These are phyloP conservation scores for Archocentrus centrarchus DNA, from an alignment of 2,113 vertebrate genomes.

Conservation along the genomic window DNA sequence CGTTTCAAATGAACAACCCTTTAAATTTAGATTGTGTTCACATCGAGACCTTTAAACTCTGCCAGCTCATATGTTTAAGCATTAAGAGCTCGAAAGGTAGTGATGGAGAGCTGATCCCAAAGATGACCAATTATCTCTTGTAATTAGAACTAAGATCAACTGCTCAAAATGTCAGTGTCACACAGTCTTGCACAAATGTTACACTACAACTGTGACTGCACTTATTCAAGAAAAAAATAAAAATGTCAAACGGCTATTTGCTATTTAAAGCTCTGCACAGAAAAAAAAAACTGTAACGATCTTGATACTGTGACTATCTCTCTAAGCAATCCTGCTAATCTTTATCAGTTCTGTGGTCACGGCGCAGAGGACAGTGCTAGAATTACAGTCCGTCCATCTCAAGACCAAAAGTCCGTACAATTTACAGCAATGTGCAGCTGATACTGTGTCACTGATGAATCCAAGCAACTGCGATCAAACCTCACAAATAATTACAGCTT, in stretches of 20 bases:
- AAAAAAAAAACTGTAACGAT: not conserved
- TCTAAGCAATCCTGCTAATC: not conserved
- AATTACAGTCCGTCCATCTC: not conserved
- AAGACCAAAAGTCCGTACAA: not conserved
- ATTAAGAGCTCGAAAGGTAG: slow-evolving; percentile 23
- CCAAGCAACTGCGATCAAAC: not conserved
- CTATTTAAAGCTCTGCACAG: not conserved
- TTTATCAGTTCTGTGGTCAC: not conserved
- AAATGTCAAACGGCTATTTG: not conserved
- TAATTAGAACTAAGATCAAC: slow-evolving; percentile 12
- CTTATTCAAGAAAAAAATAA: not conserved
- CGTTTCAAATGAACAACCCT: slow-evolving; percentile 47
- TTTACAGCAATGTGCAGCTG: slow-evolving; percentile 3
- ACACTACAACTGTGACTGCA: not conserved
- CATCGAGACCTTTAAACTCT: slow-evolving; percentile 54
- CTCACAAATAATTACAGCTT: not conserved
- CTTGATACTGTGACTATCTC: not conserved
- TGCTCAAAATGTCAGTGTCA: not conserved
- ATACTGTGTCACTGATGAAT: not conserved
- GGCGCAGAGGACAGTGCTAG: not conserved
- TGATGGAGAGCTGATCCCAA: slow-evolving; percentile 32
- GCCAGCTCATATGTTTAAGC: slow-evolving; percentile 54
- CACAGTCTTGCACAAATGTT: not conserved
- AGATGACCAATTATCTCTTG: not conserved
- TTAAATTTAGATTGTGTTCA: slow-evolving; percentile 72